Base-by-base conservation (phyloP, 92 coral and sea anemone species). In the Parazoanthus atlanticus region DNA sequence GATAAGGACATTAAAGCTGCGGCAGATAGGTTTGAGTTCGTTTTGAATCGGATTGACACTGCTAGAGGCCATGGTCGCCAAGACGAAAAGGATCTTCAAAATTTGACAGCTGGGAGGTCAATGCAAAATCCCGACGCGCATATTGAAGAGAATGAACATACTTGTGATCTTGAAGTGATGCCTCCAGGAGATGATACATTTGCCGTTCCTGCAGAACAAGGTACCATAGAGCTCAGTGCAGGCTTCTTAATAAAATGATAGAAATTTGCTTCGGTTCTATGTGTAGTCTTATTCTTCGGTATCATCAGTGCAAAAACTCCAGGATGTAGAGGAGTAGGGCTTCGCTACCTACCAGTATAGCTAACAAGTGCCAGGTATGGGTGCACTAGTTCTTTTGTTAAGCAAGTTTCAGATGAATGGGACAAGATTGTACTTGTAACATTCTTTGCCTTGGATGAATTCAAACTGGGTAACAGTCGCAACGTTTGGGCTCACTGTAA, bases 101-200 rank as follows among this genome's bases (percentile, higher is more conserved):
- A 74, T 47, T 40, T 38, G 58, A 21, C 47, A 70, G 46, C 85
- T 23, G 61, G 25, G 19, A 86, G 84, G 72, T 71, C 61, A 67
- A 71, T 73, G 28, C 84, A 86, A 33, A 88, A 88, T 83, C 90
- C 95, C 26, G 90, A 90, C 36, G 90, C 94, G 6, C 81, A 89
- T 32, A 86, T 86, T 34, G 94, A 92, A 66, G 93, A 93, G 66
- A 89, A 89, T 19, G 92, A 81, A 43, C 92, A 80, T 46, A 73
- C 83, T 85, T 49, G 89, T 31, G 86, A 90, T 13, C 82, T 77
- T 81, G 99, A 93, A 33, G 95, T 93, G 78, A 82, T 86, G 74
- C 98, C 99, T 8, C 98, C 98, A 3, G 99, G 99, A 17, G 99
- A 95, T 49, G 99, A 97, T 8, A 74, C 67, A 32, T 81, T 86